Base-by-base conservation (phyloP, 2,888 invertebrate species). In the Pomacea canaliculata region DNA sequence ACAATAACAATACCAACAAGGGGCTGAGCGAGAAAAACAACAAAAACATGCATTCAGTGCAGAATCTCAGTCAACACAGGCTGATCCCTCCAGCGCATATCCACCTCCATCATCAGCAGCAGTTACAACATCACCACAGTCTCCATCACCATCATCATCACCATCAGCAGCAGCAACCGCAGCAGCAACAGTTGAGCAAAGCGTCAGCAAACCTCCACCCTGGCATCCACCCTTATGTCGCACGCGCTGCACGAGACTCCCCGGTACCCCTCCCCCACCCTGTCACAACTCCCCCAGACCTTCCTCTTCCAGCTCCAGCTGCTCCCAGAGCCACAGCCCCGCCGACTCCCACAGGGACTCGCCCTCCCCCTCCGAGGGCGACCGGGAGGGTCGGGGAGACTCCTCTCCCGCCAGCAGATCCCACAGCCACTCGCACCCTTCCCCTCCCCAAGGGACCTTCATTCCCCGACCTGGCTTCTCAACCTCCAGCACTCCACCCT, bases 381-480 rank as follows among this genome's bases (percentile, higher is more conserved):
- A 23, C 56, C 9, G 23, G 48, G 23, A 16, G 51, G 73, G 5
- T n/a, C n/a, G 46, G 46, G 18, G 18, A 59, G 59, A 59, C 27
- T 51, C 4, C 18, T 9, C 10, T 56, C 18, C 19, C 49, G 16
- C 18, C 56, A 27, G 59, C 27, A 18, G 23, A 37, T 62, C 37
- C 37, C 73, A 82, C 49, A 86, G 84, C 16, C 87, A 83, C 46
- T 82, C 72, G 37, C 81, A 76, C 67, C 80, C 49, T 12, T 27
- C 69, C 18, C n/a, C 71, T 46, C 73, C 76, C 68, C 80, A 76
- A 72, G 78, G 60, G 71, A 83, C 78, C 67, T 81, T 86, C 71
- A 81, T 86, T 60, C 85, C 87, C n/a, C 79, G 85, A 23, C 86
- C 87, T 1, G 85, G 37, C 83, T 86, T n/a, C 76, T 86, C 66